These are phyloP conservation scores for Heptranchias perlo DNA, from an alignment of 2,113 vertebrate species.

Conservation along the genomic window DNA sequence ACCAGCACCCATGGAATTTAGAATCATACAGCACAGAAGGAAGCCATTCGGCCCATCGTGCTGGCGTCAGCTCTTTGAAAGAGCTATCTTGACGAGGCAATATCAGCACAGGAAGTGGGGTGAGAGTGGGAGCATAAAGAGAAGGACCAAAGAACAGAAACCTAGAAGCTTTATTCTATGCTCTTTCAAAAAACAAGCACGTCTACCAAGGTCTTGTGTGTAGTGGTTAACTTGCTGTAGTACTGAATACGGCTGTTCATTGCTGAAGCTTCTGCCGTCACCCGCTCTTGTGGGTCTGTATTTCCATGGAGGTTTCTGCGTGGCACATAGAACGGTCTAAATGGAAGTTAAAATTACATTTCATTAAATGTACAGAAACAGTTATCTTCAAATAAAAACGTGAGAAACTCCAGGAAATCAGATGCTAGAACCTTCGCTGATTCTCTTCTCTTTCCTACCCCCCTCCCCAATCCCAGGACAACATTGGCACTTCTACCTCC, in stretches of 20 bases:
- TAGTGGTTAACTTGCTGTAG: constrained; percentile 71
- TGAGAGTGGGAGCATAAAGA: neutral
- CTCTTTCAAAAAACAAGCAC: neutral
- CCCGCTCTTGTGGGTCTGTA: constrained; percentile 62
- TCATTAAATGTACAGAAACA: neutral
- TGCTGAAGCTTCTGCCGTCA: constrained; percentile 79
- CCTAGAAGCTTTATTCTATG: neutral
- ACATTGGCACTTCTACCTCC: neutral
- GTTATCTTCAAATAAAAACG: neutral
- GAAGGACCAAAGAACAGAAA: neutral
- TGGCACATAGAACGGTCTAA: constrained; percentile 86
- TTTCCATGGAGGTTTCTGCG: constrained; percentile 68
- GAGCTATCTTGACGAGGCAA: neutral
- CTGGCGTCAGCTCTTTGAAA: neutral
- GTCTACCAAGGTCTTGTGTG: constrained; percentile 76
- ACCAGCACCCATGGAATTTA: neutral
- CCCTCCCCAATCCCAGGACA: neutral
- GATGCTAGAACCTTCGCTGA: neutral
- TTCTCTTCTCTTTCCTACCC: neutral
- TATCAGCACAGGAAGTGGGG: neutral
- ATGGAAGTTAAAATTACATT: constrained; percentile 38
- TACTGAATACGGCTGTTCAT: constrained; percentile 91
- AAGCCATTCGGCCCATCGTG: neutral
- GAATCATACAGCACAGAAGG: neutral
- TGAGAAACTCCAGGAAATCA: neutral